A percentile compares a stretch with the other conserved stretches of the same genome.
phyloP scores from a whole-genome alignment of 2,888 invertebrate species.

The Argyresthia albistria region DNA sequence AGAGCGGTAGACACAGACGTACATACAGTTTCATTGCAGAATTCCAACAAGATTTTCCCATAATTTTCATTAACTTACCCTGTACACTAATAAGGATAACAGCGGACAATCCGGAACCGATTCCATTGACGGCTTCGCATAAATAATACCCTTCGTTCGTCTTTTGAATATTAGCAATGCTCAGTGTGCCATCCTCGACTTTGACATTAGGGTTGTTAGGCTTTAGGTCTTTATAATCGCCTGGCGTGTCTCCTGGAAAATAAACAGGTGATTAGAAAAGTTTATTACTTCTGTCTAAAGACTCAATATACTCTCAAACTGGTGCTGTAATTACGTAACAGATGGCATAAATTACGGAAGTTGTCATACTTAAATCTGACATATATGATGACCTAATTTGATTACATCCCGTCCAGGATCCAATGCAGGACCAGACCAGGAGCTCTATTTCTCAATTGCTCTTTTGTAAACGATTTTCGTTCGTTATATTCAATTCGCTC shows the following conservation, averaged over 20 bases:
- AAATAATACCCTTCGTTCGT: slow-evolving; percentile 95
- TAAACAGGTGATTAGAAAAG: neutral
- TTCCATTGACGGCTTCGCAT: slow-evolving; percentile 96
- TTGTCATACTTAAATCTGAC: neutral
- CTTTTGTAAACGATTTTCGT: too few relatives aligned
- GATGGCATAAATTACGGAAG: too few relatives aligned
- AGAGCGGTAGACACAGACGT: too few relatives aligned
- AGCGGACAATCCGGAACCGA: slow-evolving; percentile 94
- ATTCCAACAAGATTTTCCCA: too few relatives aligned
- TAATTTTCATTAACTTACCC: slow-evolving; percentile 67
- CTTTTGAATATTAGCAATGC: slow-evolving; percentile 92
- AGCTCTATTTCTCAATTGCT: too few relatives aligned
- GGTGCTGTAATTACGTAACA: neutral
- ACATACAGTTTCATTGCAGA: neutral
- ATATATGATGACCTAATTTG: too few relatives aligned
- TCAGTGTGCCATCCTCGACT: slow-evolving; percentile 94
- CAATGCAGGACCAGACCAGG: too few relatives aligned
- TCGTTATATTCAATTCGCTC: too few relatives aligned
- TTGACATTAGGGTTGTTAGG: slow-evolving; percentile 91
- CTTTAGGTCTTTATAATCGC: slow-evolving; percentile 94
- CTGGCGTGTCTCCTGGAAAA: slow-evolving; percentile 86
- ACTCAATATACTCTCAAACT: neutral
- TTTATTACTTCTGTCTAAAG: neutral
- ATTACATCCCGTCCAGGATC: too few relatives aligned
- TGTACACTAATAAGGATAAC: slow-evolving; percentile 95